phyloP scores from a whole-genome alignment of 2,113 vertebrate species.

The Corythoichthys haematopterus region DNA sequence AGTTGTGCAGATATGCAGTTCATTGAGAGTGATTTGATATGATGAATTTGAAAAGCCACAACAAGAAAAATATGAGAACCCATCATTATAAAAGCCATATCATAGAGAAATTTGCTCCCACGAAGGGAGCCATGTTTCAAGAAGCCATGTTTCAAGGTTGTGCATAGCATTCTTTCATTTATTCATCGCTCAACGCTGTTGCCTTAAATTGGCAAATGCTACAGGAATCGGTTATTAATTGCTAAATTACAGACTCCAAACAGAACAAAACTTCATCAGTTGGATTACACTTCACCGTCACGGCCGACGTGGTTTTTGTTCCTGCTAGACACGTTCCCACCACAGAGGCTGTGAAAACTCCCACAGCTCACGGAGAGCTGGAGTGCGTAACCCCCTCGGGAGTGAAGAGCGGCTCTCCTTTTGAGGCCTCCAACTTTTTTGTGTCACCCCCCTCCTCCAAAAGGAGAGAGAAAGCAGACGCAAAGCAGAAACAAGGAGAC shows the following conservation, averaged over 20 bases:
- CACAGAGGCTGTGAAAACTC: constrained; percentile 63
- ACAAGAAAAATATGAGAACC: constrained; percentile 16
- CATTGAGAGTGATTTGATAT: not conserved
- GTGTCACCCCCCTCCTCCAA: not conserved
- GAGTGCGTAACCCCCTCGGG: constrained; percentile 58
- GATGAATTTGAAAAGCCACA: not conserved
- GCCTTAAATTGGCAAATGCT: constrained; percentile 50
- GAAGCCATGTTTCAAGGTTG: constrained; percentile 52
- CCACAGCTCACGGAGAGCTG: constrained; percentile 47
- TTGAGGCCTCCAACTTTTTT: constrained; percentile 58
- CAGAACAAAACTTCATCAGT: constrained; percentile 13
- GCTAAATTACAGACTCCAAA: constrained; percentile 54
- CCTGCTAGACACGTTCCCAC: constrained; percentile 53
- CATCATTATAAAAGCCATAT: constrained; percentile 17
- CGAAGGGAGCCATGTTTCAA: constrained; percentile 42
- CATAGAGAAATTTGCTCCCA: constrained; percentile 40
- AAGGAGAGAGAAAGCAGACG: constrained; percentile 65
- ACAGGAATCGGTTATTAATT: constrained; percentile 66
- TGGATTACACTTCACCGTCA: constrained; percentile 35
- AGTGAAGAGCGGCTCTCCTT: constrained; percentile 51
- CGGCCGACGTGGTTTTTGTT: constrained; percentile 31
- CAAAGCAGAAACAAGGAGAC: constrained; percentile 57
- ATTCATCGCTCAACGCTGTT: not conserved
- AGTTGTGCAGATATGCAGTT: not conserved
- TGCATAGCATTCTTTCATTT: constrained; percentile 28